phyloP scores from a whole-genome alignment of 2,113 vertebrate genomes.

The Onychostruthus taczanowskii region DNA sequence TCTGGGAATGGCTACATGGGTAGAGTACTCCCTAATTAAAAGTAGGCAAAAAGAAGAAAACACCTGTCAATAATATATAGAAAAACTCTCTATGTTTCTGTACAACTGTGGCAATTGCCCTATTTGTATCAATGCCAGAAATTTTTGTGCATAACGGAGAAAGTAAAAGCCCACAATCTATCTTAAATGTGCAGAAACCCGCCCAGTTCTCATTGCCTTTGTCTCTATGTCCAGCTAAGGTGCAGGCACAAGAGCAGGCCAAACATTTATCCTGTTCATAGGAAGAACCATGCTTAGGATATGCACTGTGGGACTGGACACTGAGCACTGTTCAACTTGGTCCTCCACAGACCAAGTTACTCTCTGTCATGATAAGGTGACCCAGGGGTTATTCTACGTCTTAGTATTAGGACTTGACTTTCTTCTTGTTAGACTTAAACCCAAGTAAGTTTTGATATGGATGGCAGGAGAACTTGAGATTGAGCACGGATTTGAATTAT shows the following conservation, averaged over 20 bases:
- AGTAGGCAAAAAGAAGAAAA: neutral
- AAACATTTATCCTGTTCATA: neutral
- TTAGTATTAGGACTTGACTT: neutral
- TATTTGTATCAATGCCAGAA: neutral
- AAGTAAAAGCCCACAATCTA: neutral
- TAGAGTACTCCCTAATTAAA: neutral
- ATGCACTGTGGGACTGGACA: rapidly evolving
- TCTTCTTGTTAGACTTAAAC: neutral
- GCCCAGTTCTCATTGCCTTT: neutral
- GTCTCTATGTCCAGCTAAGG: neutral
- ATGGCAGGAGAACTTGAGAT: neutral
- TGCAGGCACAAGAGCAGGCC: neutral
- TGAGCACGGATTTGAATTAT: neutral
- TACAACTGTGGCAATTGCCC: neutral
- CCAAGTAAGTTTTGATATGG: neutral
- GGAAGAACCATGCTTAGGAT: neutral
- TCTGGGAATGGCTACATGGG: neutral
- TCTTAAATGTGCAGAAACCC: neutral
- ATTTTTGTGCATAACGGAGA: neutral
- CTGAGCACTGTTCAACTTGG: too few species aligned
- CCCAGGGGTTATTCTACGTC: neutral
- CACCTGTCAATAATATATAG: neutral
- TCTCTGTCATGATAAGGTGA: neutral
- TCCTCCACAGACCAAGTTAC: neutral
- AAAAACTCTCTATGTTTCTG: neutral